These are phyloP conservation scores for Falco berigora DNA, from an alignment of 2,797 vertebrate genomes.

Conservation along the genomic window DNA sequence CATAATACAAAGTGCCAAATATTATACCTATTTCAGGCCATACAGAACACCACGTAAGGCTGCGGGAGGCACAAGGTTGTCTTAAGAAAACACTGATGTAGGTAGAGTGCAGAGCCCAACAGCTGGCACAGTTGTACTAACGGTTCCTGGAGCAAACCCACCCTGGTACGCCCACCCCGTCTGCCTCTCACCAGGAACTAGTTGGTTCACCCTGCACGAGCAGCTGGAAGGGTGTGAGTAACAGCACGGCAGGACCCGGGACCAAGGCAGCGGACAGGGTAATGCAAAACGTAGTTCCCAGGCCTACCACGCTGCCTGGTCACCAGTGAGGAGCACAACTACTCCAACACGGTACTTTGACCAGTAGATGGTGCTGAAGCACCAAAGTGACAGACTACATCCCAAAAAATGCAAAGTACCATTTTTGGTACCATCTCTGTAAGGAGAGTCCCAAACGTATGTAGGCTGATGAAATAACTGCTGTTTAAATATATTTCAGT, in stretches of 20 bases:
- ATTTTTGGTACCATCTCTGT: too few relatives aligned
- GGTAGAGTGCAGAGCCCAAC: background rate
- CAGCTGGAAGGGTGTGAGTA: background rate
- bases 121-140: background rate
- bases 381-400: background rate
- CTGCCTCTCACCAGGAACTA: background rate
- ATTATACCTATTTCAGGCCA: rapidly evolving
- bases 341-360: background rate
- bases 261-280: background rate
- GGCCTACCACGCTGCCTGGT: background rate
- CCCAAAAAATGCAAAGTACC: background rate
- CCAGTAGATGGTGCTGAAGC: conserved; percentile 14
- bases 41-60: background rate
- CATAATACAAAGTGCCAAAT: background rate
- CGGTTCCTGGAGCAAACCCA: background rate
- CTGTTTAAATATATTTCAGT: background rate
- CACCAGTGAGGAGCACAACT: background rate
- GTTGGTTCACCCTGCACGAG: background rate
- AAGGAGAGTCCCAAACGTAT: background rate
- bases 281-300: background rate
- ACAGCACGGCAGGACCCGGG: background rate
- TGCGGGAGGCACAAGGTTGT: background rate
- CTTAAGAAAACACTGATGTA: background rate
- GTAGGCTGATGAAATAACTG: background rate
- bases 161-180: background rate